phyloP scores from a whole-genome alignment of 2,888 invertebrate genomes.

The Sinopyrophorus schimmeli region DNA sequence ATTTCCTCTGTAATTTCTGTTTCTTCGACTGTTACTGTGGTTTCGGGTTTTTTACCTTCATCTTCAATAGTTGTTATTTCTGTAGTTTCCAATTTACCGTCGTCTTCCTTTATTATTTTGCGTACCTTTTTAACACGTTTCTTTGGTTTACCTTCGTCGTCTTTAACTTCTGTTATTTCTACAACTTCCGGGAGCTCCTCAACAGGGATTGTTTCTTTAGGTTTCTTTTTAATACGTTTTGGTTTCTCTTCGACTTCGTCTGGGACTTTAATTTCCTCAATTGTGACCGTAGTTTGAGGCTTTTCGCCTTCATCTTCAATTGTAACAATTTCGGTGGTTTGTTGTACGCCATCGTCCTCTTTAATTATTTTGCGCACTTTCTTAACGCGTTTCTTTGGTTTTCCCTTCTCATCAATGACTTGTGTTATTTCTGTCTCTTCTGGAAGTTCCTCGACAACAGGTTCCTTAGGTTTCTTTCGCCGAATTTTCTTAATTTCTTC shows the following conservation, averaged over 20 bases:
- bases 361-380: constrained; percentile 27
- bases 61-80: constrained; percentile 41
- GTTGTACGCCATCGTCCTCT: constrained; percentile 10
- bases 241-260: constrained; percentile 40
- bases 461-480: constrained; percentile 29
- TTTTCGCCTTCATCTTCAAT: constrained; percentile 53
- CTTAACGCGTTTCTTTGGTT: constrained; percentile 31
- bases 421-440: constrained; percentile 41
- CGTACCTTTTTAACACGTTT: constrained; percentile 33
- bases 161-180: constrained; percentile 28
- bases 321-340: constrained; percentile 45
- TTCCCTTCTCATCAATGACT: constrained; percentile 38
- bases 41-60: constrained; percentile 42
- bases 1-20: constrained; percentile 35
- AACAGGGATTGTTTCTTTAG: constrained; percentile 22
- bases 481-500: background rate
- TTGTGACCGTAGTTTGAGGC: constrained; percentile 43
- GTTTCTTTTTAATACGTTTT: constrained; percentile 26
- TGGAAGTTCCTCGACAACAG: constrained; percentile 33
- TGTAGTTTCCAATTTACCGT: constrained; percentile 10
- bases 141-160: constrained; percentile 31
- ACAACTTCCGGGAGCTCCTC: constrained; percentile 34
- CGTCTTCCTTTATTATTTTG: constrained; percentile 29
- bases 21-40: constrained; percentile 46
- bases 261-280: constrained; percentile 32